Evolutionary conservation across 2,888 invertebrate genomes (phyloP).

Genomic region (Willowsia nigromaculata): DNA sequence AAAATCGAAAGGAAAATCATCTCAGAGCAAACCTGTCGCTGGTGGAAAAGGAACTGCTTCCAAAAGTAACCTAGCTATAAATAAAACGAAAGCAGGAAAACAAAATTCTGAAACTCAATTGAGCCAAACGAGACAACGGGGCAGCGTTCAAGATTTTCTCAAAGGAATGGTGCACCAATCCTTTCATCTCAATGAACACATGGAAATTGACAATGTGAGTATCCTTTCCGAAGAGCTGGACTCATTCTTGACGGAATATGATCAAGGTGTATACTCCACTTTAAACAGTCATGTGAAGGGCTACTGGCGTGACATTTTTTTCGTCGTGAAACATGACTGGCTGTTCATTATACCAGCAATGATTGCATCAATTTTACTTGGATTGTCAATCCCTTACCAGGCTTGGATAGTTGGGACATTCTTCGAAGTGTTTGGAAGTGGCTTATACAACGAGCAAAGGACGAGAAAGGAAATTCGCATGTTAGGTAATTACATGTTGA

Average conservation of each 20-base stretch:
- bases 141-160: neutral
- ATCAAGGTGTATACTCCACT: neutral
- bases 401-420: conserved; percentile 1
- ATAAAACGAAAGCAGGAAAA: too few relatives aligned
- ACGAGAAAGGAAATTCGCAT: neutral
- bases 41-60: too few relatives aligned
- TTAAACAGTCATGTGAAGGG: neutral
- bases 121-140: neutral
- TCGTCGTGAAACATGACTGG: conserved; percentile 41
- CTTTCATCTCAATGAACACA: neutral
- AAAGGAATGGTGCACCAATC: neutral
- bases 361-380: conserved; percentile 36
- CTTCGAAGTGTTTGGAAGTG: conserved; percentile 3
- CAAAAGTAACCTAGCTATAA: too few relatives aligned
- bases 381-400: neutral
- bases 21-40: too few relatives aligned
- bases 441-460: neutral
- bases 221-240: neutral
- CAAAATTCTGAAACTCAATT: too few relatives aligned
- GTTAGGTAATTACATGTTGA: neutral
- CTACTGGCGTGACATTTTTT: conserved; percentile 37
- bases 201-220: conserved; percentile 1
- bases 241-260: conserved; percentile 21
- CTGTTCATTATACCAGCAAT: conserved; percentile 24
- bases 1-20: neutral